Evolutionary conservation across 2,888 invertebrate species (phyloP).

Genomic region (Tinea semifulvella): DNA sequence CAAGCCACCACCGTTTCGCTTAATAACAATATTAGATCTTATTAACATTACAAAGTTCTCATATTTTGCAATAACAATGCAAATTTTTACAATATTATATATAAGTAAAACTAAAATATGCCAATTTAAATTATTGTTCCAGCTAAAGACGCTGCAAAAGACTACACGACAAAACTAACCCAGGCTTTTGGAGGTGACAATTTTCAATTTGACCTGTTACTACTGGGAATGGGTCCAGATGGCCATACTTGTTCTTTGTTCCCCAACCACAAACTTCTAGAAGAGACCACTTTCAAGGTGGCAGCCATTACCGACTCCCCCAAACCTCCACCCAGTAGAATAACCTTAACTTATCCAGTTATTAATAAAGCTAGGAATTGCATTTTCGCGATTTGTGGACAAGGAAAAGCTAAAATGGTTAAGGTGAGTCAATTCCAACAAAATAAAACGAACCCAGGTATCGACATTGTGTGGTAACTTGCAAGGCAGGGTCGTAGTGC

Average conservation of each 20-base stretch:
- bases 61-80: too few species aligned
- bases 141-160: conserved; percentile 80
- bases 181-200: conserved; percentile 64
- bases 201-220: conserved; percentile 81
- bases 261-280: conserved; percentile 77
- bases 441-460: neutral
- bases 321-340: conserved; percentile 90
- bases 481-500: too few species aligned
- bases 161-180: conserved; percentile 75
- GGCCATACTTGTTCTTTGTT: conserved; percentile 98
- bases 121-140: too few species aligned
- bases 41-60: too few species aligned
- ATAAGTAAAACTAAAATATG: too few species aligned
- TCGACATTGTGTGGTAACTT: too few species aligned
- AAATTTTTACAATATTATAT: too few species aligned
- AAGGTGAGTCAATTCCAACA: conserved; percentile 69
- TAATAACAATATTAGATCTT: too few species aligned
- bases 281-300: conserved; percentile 74
- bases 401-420: conserved; percentile 87
- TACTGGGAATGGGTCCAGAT: conserved; percentile 97
- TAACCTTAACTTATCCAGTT: conserved; percentile 91
- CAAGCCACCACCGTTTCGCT: too few species aligned
- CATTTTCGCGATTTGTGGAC: conserved; percentile 86
- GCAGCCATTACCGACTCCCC: conserved; percentile 92
- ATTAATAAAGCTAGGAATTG: conserved; percentile 86